Base-by-base conservation (phyloP, 2,113 vertebrate genomes). In the Noctilio leporinus region DNA sequence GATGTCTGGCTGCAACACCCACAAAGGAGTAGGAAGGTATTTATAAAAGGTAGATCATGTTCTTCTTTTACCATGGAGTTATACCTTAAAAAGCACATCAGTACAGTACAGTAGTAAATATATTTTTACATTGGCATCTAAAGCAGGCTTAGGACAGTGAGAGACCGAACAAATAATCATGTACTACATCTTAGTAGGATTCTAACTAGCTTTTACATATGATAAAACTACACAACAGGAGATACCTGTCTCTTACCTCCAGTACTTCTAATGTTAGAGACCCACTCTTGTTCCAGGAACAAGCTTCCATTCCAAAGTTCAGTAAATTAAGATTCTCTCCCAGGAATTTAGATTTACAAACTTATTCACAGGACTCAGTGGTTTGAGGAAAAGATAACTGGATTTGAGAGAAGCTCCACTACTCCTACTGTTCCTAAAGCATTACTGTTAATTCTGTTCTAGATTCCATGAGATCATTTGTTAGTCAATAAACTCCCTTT, bases 401-500 rank as follows among this genome's bases (percentile, higher is more conserved):
- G 26, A 89, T 57, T 17, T 86, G 38, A 90, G n/a, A 64, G 49
- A 94, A 35, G 10, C 47, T 73, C 47, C 45, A 55, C 22, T 33
- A 28, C 20, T 88, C 92, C 62, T 93, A 16, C 76, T 65, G 33
- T 57, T 86, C 14, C 59, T 67, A 35, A 93, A 95, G 22, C 28
- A 64, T 69, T 43, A 62, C 3, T 80, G 81, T 86, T 81, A 82
- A 11, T 70, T 92, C 64, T 88, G 20, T 57, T 91, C 89, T 38
- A 10, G 35, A 95, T 82, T 93, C 90, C 59, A 81, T 40, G 40
- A 69, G 35, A 51, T 86, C 40, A 65, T 94, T 40, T 77, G 35
- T 69, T 49, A 94, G 87, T 38, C 73, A 95, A 89, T 67, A 95
- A 85, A 96, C 82, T 93, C 40, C 89, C 80, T 95, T 96, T 82